Percentiles rank a stretch among this genome's conserved stretches.
These are phyloP conservation scores for Etheostoma perlongum DNA, from an alignment of 2,797 vertebrate species.

Conservation along the genomic window DNA sequence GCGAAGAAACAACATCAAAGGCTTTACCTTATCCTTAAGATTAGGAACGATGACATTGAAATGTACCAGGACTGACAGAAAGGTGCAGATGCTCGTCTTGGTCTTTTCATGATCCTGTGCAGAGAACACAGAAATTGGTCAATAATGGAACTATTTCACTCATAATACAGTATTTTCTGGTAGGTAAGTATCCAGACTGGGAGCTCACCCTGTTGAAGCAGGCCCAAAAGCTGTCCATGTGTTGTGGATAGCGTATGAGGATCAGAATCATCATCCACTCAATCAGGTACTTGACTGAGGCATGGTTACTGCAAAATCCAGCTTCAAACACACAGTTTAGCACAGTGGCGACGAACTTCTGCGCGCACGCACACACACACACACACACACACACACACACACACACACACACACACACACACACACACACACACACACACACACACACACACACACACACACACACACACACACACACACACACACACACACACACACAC, in stretches of 20 bases:
- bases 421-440: background rate
- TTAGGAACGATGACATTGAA: slow-evolving; percentile 88
- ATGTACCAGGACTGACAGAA: slow-evolving; percentile 93
- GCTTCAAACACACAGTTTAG: slow-evolving; percentile 88
- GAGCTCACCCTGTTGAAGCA: slow-evolving; percentile 87
- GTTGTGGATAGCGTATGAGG: slow-evolving; percentile 87
- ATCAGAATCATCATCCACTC: slow-evolving; percentile 93
- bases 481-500: no score
- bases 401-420: slow-evolving; percentile 32
- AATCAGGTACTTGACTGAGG: slow-evolving; percentile 95
- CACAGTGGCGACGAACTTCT: slow-evolving; percentile 88
- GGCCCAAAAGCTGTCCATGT: slow-evolving; percentile 89
- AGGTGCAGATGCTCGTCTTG: slow-evolving; percentile 94
- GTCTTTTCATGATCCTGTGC: slow-evolving; percentile 89
- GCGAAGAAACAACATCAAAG: background rate
- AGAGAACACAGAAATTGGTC: slow-evolving; percentile 16
- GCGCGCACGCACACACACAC: slow-evolving; percentile 18
- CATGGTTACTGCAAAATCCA: slow-evolving; percentile 92
- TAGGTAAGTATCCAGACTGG: background rate
- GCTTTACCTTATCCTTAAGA: slow-evolving; percentile 86
- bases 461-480: no score
- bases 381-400: slow-evolving; percentile 27
- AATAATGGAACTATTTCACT: background rate
- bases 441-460: no score
- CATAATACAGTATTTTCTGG: background rate